phyloP scores from a whole-genome alignment of 2,797 vertebrate genomes.

The Trichosurus vulpecula region DNA sequence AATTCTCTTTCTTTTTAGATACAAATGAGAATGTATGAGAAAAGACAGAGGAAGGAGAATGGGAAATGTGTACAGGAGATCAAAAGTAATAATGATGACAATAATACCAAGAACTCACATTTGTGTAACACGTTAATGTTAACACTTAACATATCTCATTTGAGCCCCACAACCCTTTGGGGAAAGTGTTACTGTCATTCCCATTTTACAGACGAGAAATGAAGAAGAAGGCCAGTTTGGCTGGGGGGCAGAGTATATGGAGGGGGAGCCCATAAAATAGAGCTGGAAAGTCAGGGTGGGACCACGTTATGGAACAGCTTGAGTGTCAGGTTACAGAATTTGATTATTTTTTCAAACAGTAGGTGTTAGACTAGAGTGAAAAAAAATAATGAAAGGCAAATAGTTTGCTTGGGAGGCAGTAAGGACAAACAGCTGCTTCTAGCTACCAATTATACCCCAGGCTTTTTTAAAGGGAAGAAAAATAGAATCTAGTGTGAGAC shows the following conservation, averaged over 20 bases:
- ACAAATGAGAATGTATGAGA: not conserved
- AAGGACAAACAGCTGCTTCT: not conserved
- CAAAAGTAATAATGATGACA: not conserved
- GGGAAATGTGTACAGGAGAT: not conserved
- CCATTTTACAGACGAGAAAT: not conserved
- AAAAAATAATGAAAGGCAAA: not conserved
- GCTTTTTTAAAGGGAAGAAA: not conserved
- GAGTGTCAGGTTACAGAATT: not conserved
- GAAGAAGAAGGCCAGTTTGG: not conserved
- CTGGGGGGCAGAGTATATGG: not conserved
- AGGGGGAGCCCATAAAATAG: not conserved
- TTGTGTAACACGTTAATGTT: not conserved
- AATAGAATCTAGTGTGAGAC: not conserved
- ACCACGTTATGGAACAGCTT: not conserved
- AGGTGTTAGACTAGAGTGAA: not conserved
- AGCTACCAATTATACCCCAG: not conserved
- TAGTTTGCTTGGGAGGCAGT: not conserved
- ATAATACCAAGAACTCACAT: not conserved
- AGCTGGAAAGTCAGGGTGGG: not conserved
- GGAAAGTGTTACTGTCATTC: not conserved
- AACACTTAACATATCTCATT: not conserved
- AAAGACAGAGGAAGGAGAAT: not conserved
- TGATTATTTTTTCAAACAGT: not conserved
- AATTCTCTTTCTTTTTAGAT: not conserved
- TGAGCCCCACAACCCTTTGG: not conserved